Evolutionary conservation across 2,797 vertebrate genomes (phyloP).

Genomic region (Rhinatrema bivittatum): DNA sequence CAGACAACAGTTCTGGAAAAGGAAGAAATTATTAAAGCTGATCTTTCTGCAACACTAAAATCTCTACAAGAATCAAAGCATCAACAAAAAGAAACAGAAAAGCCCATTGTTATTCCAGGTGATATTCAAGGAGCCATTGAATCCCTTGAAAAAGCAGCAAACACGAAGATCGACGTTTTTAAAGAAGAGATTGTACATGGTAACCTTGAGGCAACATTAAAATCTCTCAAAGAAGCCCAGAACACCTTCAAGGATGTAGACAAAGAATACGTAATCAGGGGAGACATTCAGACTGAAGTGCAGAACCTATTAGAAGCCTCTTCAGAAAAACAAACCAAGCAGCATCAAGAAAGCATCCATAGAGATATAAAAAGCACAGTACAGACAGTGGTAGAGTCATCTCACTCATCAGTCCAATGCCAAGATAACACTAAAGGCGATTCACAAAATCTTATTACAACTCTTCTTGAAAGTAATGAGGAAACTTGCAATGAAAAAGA

Average conservation of each 20-base stretch:
- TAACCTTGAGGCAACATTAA: constrained; percentile 73
- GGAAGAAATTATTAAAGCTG: constrained; percentile 75
- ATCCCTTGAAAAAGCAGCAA: constrained; percentile 74
- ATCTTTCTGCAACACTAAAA: constrained; percentile 62
- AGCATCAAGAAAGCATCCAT: constrained; percentile 54
- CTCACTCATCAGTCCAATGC: constrained; percentile 50
- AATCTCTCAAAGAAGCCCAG: constrained; percentile 69
- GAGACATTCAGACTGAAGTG: constrained; percentile 53
- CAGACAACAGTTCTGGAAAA: constrained; percentile 66
- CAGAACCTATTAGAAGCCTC: constrained; percentile 56
- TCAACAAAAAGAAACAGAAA: constrained; percentile 61
- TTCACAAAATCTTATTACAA: constrained; percentile 62
- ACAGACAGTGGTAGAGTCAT: constrained; percentile 60
- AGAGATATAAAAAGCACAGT: constrained; percentile 61
- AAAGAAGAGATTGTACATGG: constrained; percentile 70
- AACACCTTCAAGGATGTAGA: constrained; percentile 55
- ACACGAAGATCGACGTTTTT: constrained; percentile 56
- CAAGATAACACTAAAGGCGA: constrained; percentile 44
- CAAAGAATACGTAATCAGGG: constrained; percentile 61
- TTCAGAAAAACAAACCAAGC: constrained; percentile 49
- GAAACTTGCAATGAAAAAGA: constrained; percentile 57
- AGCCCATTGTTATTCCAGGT: constrained; percentile 64
- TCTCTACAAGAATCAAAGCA: constrained; percentile 68
- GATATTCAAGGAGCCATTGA: constrained; percentile 72
- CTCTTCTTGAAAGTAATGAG: constrained; percentile 53